Percentiles rank a stretch among this genome's conserved stretches.
phyloP scores from a whole-genome alignment of 2,797 vertebrate species.

The Anguilla marmorata region DNA sequence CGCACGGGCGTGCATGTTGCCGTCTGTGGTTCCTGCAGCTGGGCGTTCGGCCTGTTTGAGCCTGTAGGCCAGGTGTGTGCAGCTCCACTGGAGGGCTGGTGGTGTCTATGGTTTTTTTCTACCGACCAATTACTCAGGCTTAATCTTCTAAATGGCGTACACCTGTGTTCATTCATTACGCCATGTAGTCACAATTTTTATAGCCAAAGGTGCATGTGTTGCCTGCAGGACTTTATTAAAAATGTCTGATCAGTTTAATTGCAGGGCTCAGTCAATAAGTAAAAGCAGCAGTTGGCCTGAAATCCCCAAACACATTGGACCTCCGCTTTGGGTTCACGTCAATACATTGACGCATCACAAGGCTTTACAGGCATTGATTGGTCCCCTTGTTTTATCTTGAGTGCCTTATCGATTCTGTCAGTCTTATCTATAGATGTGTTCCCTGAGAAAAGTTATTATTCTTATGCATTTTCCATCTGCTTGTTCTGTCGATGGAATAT shows the following conservation, averaged over 20 bases:
- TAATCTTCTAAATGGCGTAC: too few species aligned
- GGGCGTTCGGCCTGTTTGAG: neutral
- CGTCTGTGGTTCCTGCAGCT: neutral
- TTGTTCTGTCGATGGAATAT: neutral
- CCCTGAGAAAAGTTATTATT: neutral
- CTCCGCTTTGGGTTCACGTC: neutral
- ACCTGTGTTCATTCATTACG: too few species aligned
- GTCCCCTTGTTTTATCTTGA: neutral
- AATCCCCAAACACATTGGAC: too few species aligned
- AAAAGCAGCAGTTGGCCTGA: too few species aligned
- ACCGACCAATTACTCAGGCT: too few species aligned
- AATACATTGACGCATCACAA: neutral
- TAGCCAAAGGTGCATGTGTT: neutral
- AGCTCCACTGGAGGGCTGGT: neutral
- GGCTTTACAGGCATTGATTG: neutral
- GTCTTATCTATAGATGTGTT: neutral
- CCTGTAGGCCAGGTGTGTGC: neutral
- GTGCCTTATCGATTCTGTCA: neutral
- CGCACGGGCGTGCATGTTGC: neutral
- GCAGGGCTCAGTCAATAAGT: neutral
- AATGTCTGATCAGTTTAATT: neutral
- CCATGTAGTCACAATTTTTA: too few species aligned
- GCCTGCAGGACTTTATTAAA: slow-evolving; percentile 1
- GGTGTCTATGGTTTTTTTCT: too few species aligned
- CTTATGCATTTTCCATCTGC: too few species aligned